Conservation (phyloP, 2,888 invertebrate genomes). For the Agonopterix subpropinquella region DNA sequence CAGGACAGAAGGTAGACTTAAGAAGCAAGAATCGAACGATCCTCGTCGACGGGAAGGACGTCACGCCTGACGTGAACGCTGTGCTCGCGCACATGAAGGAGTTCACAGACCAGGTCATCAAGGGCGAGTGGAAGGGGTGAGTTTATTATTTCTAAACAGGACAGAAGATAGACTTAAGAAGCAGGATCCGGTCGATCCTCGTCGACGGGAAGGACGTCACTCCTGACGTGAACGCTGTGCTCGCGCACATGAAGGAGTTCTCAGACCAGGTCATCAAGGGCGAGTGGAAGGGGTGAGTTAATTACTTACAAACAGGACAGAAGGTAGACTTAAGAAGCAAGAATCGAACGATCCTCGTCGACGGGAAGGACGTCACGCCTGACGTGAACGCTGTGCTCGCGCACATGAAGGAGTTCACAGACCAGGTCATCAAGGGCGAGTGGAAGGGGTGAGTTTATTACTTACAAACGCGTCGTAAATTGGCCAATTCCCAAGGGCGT, state of each 20-base stretch:
- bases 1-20: constrained; percentile 97
- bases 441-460: constrained; percentile 78
- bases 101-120: constrained; percentile 87
- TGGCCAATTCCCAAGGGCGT: too few relatives aligned
- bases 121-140: constrained; percentile 82
- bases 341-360: constrained; percentile 84
- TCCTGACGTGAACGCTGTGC: constrained; percentile 92
- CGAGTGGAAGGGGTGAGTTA: constrained; percentile 78
- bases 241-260: constrained; percentile 97
- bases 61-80: constrained; percentile 93
- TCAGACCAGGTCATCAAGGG: constrained; percentile 84
- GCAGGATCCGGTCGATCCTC: constrained; percentile 84
- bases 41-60: constrained; percentile 83
- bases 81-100: constrained; percentile 96
- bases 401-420: constrained; percentile 96
- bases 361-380: constrained; percentile 87
- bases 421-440: constrained; percentile 81
- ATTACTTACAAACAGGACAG: constrained; percentile 74
- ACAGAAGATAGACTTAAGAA: constrained; percentile 98
- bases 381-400: constrained; percentile 92
- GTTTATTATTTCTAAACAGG: constrained; percentile 63
- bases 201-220: constrained; percentile 87
- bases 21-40: constrained; percentile 98
- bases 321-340: constrained; percentile 96
- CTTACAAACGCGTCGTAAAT: constrained; percentile 62